phyloP scores from a whole-genome alignment of 2,888 invertebrate genomes.

The Diaphora mendica region DNA sequence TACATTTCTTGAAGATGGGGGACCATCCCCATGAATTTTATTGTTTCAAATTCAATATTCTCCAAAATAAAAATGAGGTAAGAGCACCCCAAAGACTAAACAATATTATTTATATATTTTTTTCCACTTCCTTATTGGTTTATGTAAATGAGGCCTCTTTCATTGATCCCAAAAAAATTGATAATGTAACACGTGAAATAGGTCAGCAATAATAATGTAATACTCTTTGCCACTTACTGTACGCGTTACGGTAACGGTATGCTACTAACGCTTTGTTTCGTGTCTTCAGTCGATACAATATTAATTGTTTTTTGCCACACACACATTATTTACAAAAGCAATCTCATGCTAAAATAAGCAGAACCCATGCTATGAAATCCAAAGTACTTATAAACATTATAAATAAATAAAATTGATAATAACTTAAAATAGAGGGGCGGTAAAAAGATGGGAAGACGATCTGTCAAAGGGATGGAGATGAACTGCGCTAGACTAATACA shows the following conservation, averaged over 20 bases:
- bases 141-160: slow-evolving; percentile 5
- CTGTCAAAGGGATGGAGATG: no score
- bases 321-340: no score
- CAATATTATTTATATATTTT: background rate
- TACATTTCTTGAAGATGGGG: background rate
- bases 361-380: no score
- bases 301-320: no score
- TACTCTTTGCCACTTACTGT: background rate
- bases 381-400: no score
- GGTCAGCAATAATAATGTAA: background rate
- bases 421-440: no score
- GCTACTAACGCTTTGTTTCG: background rate
- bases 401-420: no score
- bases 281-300: no score
- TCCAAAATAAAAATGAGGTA: background rate
- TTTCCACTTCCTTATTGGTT: background rate
- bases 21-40: background rate
- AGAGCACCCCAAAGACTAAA: background rate
- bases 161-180: background rate
- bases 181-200: slow-evolving; percentile 6
- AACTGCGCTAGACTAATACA: no score
- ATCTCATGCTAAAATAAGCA: no score
- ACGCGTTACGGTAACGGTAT: background rate
- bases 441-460: no score
- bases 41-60: background rate